Evolutionary conservation across 2,113 vertebrate genomes (phyloP), one percentile per base, ranked within the genome.

Genomic region (human (Homo sapiens)): DNA sequence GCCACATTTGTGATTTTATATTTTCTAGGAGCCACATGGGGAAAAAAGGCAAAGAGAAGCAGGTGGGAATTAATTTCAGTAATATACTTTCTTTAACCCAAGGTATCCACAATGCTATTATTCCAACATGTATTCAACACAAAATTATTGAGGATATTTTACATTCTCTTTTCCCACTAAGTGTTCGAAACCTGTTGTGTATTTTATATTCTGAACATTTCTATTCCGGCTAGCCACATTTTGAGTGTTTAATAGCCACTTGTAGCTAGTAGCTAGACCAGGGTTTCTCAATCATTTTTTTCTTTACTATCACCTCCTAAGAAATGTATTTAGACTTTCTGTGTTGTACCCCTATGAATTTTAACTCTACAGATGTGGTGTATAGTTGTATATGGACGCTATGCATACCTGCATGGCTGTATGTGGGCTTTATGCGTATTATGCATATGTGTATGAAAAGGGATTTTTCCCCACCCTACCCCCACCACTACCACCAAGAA

Each of bases 61-160:
- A 82, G 35, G 32, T 35, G 14, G 61, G 70, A 86, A 93, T 84
- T 68, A 27, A 86, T 64, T 96, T 68, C 66, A 55, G 8, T 79
- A 81, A 50, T 59, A n/a, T 23, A n/a, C 78, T 90, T 90, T 52
- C 38, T 52, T 79, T 70, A 94, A 73, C 61, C 52, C 76, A 84
- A 61, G 45, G 35, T 66, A 84, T 59, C 50, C 22, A 38, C 38
- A 48, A 14, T 79, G 78, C 76, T 86, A 87, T 68, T 78, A 64
- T 27, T 81, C 61, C 20, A 40, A 83, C 43, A 32, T 2, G 6
- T 3, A n/a, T 83, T 87, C 93, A 68, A 61, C 7, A 80, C 55
- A 75, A 40, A 64, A 81, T 85, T 84, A 96, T 22, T n/a, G 73
- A 90, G 8, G 57, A 14, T 12, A 91, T 4, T 76, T 93, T 38